Conservation (phyloP, 2,797 vertebrate genomes). For the Masticophis lateralis region DNA sequence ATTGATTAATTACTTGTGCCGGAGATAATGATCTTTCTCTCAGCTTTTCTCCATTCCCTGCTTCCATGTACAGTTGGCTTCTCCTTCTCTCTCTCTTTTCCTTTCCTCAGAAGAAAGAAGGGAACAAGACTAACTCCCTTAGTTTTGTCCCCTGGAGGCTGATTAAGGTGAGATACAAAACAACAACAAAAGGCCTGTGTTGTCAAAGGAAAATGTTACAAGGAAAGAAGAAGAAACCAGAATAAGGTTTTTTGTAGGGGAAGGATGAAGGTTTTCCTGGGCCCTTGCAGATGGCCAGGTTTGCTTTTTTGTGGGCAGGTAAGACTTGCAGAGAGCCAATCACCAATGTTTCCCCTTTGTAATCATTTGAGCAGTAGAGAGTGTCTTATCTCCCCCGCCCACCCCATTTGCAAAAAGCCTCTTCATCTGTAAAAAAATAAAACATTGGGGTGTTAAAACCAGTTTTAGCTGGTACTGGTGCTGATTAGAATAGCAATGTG, state of each 20-base stretch:
- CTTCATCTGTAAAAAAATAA: not conserved
- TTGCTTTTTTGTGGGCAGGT: not conserved
- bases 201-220: not conserved
- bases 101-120: not conserved
- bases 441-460: not conserved
- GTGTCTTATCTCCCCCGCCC: not conserved
- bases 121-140: not conserved
- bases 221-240: not conserved
- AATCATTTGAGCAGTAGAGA: not conserved
- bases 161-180: not conserved
- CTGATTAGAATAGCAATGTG: not conserved
- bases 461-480: not conserved
- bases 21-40: not conserved
- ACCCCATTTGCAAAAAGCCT: not conserved
- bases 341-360: not conserved
- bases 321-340: not conserved
- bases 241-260: not conserved
- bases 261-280: not conserved
- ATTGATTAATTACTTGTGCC: not conserved
- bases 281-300: not conserved
- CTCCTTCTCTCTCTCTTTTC: not conserved
- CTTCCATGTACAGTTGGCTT: not conserved
- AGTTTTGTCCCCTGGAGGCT: not conserved
- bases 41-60: not conserved
- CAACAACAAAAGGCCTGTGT: not conserved